Conservation (phyloP, 23 tunicate species). For the Ciona savignyi region DNA sequence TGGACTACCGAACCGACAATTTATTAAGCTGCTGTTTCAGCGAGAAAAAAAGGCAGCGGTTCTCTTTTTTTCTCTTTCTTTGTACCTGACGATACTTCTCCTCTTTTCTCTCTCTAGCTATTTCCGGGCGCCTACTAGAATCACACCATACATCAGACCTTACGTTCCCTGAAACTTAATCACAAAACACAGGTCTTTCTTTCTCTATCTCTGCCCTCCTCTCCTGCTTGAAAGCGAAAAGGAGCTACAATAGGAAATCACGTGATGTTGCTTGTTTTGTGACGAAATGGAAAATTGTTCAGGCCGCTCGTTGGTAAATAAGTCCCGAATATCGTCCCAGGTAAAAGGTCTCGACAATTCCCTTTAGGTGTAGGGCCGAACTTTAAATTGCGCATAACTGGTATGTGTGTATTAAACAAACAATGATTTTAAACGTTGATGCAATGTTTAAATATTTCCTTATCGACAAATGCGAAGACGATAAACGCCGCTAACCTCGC, state of each 20-base stretch:
- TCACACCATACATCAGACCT: constrained; percentile 2
- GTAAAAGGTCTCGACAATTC: too few relatives aligned
- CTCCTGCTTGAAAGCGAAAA: not conserved
- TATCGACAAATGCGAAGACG: too few relatives aligned
- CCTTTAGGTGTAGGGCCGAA: too few relatives aligned
- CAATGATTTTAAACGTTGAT: too few relatives aligned
- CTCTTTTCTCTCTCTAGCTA: not conserved
- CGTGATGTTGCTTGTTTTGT: not conserved
- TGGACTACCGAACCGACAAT: not conserved
- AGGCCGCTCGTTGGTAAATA: not conserved
- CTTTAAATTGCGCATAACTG: too few relatives aligned
- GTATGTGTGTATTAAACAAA: too few relatives aligned
- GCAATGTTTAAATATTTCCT: too few relatives aligned
- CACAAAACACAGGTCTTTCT: not conserved
- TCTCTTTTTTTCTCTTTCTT: constrained; percentile 1
- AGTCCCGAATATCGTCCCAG: not conserved
- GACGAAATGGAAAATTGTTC: not conserved
- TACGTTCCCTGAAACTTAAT: not conserved
- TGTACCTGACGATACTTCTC: not conserved
- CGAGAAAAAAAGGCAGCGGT: constrained; percentile 4
- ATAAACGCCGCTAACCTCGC: too few relatives aligned
- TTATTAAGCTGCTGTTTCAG: constrained; percentile 1
- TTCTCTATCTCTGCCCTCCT: not conserved
- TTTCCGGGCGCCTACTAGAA: constrained; percentile 14
- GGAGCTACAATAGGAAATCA: too few relatives aligned